Percentiles rank a stretch among this genome's conserved stretches.
Evolutionary conservation across 2,113 vertebrate species (phyloP).

Genomic region (Antennarius striatus): DNA sequence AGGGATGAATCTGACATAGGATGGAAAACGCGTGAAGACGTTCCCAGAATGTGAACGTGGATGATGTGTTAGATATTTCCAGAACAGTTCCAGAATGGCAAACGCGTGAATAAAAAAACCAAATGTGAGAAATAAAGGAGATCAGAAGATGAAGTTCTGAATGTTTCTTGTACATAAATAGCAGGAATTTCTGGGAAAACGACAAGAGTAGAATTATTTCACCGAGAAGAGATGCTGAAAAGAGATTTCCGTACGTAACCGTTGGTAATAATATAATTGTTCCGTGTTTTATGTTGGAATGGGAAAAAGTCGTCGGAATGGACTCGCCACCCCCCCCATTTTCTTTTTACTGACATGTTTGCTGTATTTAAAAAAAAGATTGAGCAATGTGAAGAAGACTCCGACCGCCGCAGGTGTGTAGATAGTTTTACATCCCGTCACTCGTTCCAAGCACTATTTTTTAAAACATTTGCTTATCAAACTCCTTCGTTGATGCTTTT

Average conservation of each 20-base stretch:
- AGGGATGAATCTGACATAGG: conserved; percentile 3
- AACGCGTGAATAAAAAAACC: conserved; percentile 47
- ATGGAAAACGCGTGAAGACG: neutral
- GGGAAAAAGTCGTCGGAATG: conserved; percentile 48
- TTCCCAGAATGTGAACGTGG: too few relatives aligned
- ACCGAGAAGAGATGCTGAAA: conserved; percentile 58
- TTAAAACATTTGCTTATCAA: conserved; percentile 41
- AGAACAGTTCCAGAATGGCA: conserved; percentile 24
- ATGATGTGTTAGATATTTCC: too few relatives aligned
- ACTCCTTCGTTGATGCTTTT: conserved; percentile 34
- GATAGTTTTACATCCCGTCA: conserved; percentile 58
- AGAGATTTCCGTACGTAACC: conserved; percentile 62
- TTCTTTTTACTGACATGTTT: conserved; percentile 61
- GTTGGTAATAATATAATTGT: conserved; percentile 49
- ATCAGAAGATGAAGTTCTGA: conserved; percentile 54
- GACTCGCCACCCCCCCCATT: conserved; percentile 20
- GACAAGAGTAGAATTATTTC: conserved; percentile 22
- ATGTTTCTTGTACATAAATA: conserved; percentile 60
- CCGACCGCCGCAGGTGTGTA: conserved; percentile 60
- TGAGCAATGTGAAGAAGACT: conserved; percentile 60
- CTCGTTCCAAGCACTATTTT: conserved; percentile 63
- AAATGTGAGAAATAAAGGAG: conserved; percentile 50
- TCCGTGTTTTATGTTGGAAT: conserved; percentile 60
- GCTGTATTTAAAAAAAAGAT: conserved; percentile 67
- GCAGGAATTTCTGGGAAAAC: neutral